Conservation (phyloP, 2,797 vertebrate genomes). For the Argyrosomus regius region DNA sequence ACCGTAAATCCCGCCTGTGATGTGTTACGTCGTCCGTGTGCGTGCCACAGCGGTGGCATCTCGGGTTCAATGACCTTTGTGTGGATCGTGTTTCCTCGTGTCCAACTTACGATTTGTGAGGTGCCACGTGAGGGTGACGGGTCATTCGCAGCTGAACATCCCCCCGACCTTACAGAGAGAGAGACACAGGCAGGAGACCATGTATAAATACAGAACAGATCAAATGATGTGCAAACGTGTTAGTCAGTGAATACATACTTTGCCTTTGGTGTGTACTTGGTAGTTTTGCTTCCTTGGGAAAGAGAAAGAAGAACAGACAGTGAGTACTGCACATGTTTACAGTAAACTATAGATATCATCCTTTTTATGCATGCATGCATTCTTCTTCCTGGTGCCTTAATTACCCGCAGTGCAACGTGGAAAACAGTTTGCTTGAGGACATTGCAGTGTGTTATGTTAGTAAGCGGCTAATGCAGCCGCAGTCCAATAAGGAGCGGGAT, state of each 20-base stretch:
- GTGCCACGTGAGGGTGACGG: conserved; percentile 82
- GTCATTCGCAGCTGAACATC: conserved; percentile 78
- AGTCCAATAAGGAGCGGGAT: too few species aligned
- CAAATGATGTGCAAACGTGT: conserved; percentile 2
- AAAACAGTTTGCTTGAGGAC: not conserved
- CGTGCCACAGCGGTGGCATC: conserved; percentile 24
- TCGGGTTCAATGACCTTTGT: conserved; percentile 53
- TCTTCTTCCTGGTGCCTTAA: not conserved
- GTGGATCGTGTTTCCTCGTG: conserved; percentile 70
- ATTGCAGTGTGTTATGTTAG: not conserved
- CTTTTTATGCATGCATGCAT: not conserved
- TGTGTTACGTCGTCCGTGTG: conserved; percentile 20
- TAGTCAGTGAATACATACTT: conserved; percentile 68
- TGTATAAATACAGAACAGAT: not conserved
- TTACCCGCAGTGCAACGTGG: conserved; percentile 10
- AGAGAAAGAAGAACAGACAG: conserved; percentile 31
- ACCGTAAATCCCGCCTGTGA: conserved; percentile 21
- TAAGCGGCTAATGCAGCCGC: not conserved
- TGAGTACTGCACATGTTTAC: not conserved
- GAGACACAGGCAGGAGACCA: conserved; percentile 12
- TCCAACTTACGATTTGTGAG: conserved; percentile 89
- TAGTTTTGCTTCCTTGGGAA: conserved; percentile 79
- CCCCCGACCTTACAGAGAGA: conserved; percentile 68
- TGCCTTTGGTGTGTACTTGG: conserved; percentile 73
- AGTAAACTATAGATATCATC: not conserved